Evolutionary conservation across 1,140 invertebrate species (phyloP), one percentile per base, ranked within the genome.

Genomic region (Catajapyx aquilonaris): DNA sequence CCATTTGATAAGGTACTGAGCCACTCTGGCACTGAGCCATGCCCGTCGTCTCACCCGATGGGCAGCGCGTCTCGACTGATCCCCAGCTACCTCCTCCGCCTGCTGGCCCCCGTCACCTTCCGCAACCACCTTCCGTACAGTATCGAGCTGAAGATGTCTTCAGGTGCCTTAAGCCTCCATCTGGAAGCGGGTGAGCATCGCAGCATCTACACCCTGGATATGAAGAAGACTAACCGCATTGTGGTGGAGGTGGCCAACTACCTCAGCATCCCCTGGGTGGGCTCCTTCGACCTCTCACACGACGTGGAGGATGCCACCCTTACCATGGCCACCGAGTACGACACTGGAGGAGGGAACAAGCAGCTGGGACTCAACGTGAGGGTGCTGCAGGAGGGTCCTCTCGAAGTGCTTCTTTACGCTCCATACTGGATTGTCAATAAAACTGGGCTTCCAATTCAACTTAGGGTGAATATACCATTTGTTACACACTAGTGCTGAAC

Each of bases 371-470:
- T 83, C 4, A 71, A 68, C 44, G 64, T 80, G 11, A 68, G 72
- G 48, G 53, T 76, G 9, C 65, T 68, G 16, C 59, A 66, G 37
- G 58, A 58, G n/a, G 62, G 61, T 38, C 66, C 64, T 41, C 66
- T 66, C 52, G 63, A 73, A 36, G 51, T 84, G 22, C 68, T 71
- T 40, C 56, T 91, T 25, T 79, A 80, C 51, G 68, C 78, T 10
- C 81, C 83, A 2, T 87, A 86, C 55, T 91, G 86, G 86, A 73
- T 90, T 51, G 69, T 88, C 30, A 91, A 91, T 56, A 86, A 87
- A 55, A 85, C 84, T 4, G 73, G 70, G 16, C 57, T 83, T 41
- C 68, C 74, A 13, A 53, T 90, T 37, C 73, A 79, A 48, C 64
- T 84, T 25, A 75, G 76, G 61, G 79, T 83, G 59, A 60, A 45